These are phyloP conservation scores for Gari tellinella DNA, from an alignment of 2,888 invertebrate species.

Conservation along the genomic window DNA sequence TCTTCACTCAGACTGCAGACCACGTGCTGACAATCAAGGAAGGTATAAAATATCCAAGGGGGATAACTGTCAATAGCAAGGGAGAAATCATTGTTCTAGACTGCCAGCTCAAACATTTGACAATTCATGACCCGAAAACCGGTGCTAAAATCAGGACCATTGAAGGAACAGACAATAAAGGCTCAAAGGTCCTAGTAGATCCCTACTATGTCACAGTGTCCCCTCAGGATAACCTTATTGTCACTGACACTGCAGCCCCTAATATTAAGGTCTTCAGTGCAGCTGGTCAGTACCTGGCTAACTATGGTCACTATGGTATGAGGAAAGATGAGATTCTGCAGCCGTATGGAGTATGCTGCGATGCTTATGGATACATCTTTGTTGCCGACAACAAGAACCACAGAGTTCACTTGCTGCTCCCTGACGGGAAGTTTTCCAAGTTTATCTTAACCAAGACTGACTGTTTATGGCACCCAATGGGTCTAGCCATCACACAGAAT, in stretches of 20 bases:
- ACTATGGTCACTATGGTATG: conserved; percentile 76
- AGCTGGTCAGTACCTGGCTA: conserved; percentile 67
- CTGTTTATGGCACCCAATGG: conserved; percentile 79
- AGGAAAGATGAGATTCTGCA: conserved; percentile 73
- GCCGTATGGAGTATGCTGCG: conserved; percentile 79
- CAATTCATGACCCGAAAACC: conserved; percentile 70
- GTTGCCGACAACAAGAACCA: conserved; percentile 80
- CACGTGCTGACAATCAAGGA: conserved; percentile 68
- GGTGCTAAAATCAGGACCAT: conserved; percentile 70
- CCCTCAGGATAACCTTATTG: conserved; percentile 74
- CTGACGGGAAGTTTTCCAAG: conserved; percentile 75
- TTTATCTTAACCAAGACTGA: conserved; percentile 72
- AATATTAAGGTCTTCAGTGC: conserved; percentile 78
- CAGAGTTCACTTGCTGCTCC: conserved; percentile 75
- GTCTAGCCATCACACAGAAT: conserved; percentile 68
- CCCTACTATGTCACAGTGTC: conserved; percentile 79
- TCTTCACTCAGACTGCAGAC: conserved; percentile 69
- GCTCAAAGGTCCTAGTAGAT: conserved; percentile 72
- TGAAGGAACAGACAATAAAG: conserved; percentile 60
- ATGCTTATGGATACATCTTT: conserved; percentile 77
- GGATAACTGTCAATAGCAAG: conserved; percentile 71
- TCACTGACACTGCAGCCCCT: conserved; percentile 80
- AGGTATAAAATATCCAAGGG: conserved; percentile 78
- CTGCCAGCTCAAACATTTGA: conserved; percentile 70
- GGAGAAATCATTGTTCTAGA: conserved; percentile 80